phyloP scores from a whole-genome alignment of 2,888 invertebrate genomes.

The Philereme transversata region DNA sequence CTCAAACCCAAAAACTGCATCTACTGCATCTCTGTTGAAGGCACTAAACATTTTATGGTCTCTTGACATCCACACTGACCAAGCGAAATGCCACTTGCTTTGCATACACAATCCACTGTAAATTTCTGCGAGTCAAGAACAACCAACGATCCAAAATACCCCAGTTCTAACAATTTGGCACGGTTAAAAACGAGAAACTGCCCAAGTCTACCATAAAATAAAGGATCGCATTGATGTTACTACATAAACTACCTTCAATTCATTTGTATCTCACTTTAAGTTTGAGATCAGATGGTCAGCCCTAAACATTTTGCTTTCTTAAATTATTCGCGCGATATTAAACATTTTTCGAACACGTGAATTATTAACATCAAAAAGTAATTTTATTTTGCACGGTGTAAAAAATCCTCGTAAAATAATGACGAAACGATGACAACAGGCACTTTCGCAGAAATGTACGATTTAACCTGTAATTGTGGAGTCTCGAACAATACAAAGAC shows the following conservation, averaged over 20 bases:
- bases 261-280: too few species aligned
- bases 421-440: conserved; percentile 32
- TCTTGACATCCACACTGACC: background rate
- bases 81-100: background rate
- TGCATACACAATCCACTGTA: background rate
- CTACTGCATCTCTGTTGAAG: background rate
- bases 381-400: conserved; percentile 3
- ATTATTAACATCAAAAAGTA: conserved; percentile 5
- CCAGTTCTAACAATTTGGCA: conserved; percentile 10
- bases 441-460: conserved; percentile 43
- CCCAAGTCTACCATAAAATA: too few species aligned
- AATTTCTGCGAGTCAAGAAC: conserved; percentile 1
- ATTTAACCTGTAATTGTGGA: conserved; percentile 56
- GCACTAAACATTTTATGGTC: background rate
- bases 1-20: background rate
- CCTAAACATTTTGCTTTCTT: too few species aligned
- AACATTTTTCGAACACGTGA: background rate
- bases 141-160: background rate
- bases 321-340: too few species aligned
- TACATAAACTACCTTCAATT: too few species aligned
- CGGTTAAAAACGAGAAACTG: conserved; percentile 1
- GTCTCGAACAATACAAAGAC: conserved; percentile 65
- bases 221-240: too few species aligned
- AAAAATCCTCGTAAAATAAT: conserved; percentile 28
- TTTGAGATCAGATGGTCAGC: too few species aligned